These are phyloP conservation scores for Dasypogon diadema DNA, from an alignment of 2,888 invertebrate genomes.

Conservation along the genomic window DNA sequence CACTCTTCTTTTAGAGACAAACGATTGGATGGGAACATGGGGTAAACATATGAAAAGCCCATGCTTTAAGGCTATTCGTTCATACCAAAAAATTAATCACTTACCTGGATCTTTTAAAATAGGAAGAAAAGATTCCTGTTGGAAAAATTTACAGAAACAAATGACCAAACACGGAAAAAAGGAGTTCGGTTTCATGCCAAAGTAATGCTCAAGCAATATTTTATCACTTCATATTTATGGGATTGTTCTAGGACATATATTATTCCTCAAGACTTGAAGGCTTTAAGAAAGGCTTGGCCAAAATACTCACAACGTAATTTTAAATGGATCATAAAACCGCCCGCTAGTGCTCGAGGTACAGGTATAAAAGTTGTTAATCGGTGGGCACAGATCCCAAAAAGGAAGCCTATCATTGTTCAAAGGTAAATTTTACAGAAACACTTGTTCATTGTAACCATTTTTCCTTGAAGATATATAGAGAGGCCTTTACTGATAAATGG, in stretches of 20 bases:
- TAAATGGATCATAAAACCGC: constrained; percentile 97
- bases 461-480: constrained; percentile 74
- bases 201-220: constrained; percentile 58
- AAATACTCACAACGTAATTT: constrained; percentile 80
- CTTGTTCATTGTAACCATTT: too few species aligned
- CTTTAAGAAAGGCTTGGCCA: constrained; percentile 89
- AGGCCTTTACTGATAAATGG: constrained; percentile 91
- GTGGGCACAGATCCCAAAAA: constrained; percentile 94
- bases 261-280: constrained; percentile 86
- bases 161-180: constrained; percentile 71
- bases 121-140: constrained; percentile 94
- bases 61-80: constrained; percentile 85
- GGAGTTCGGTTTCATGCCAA: constrained; percentile 93
- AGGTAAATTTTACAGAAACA: constrained; percentile 67
- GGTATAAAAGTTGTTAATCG: constrained; percentile 96
- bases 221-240: too few species aligned
- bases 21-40: constrained; percentile 96
- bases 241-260: constrained; percentile 85
- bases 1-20: constrained; percentile 82
- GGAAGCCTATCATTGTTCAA: constrained; percentile 91
- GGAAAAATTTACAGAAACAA: constrained; percentile 81
- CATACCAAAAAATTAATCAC: constrained; percentile 97
- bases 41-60: constrained; percentile 97
- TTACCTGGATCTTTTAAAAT: constrained; percentile 98
- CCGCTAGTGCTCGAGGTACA: constrained; percentile 95